phyloP scores from a whole-genome alignment of 2,888 invertebrate genomes.

The Drosophila macrothrix region DNA sequence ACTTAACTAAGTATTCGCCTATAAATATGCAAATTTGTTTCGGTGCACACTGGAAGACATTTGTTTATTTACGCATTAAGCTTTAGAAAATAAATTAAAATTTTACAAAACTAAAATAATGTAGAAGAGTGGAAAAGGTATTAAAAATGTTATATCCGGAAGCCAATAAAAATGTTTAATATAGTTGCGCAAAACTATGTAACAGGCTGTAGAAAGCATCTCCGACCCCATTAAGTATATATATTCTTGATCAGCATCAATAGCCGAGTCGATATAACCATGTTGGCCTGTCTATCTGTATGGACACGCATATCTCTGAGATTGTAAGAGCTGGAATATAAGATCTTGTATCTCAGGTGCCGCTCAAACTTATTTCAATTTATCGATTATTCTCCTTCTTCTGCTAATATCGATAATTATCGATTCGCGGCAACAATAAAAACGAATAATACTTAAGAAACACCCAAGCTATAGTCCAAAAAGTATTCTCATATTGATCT shows the following conservation, averaged over 20 bases:
- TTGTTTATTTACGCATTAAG: background rate
- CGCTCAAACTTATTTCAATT: background rate
- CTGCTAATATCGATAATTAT: background rate
- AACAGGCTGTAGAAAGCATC: background rate
- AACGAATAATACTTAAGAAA: too few relatives aligned
- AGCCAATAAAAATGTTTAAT: background rate
- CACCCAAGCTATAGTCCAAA: too few relatives aligned
- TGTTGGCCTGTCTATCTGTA: background rate
- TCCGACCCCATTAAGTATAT: background rate
- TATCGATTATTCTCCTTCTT: background rate
- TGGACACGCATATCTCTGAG: background rate
- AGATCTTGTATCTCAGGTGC: background rate
- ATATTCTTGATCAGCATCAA: background rate
- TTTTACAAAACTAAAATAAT: background rate
- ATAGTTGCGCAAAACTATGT: background rate
- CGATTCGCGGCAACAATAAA: background rate
- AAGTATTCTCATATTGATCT: too few relatives aligned
- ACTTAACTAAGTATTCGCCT: background rate
- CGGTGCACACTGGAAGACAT: constrained; percentile 2
- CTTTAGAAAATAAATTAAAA: background rate
- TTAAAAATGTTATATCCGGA: background rate
- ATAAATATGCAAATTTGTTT: constrained; percentile 13
- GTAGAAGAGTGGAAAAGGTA: background rate
- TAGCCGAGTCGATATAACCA: background rate
- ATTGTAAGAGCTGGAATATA: background rate